Percentiles rank a stretch among this genome's conserved stretches.
Evolutionary conservation across 2,888 invertebrate genomes (phyloP).

Genomic region (Cheilosia impressa): DNA sequence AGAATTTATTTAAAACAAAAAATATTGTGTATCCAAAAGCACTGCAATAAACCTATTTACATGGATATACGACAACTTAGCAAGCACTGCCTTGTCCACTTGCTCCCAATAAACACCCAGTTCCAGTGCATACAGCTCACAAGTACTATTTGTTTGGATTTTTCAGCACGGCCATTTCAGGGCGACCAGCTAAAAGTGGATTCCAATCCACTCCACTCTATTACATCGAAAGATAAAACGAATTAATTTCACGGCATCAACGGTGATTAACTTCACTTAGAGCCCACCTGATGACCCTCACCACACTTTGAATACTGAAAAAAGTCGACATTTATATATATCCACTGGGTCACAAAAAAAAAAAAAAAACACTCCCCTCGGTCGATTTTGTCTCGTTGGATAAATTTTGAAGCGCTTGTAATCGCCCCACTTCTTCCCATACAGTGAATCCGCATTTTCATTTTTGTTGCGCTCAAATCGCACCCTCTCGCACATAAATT

Average conservation of each 20-base stretch:
- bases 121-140: too few relatives aligned
- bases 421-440: constrained; percentile 22
- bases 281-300: constrained; percentile 11
- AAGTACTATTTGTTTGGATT: too few relatives aligned
- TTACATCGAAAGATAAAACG: neutral
- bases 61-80: too few relatives aligned
- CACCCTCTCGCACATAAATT: constrained; percentile 43
- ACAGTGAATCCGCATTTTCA: constrained; percentile 5
- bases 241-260: neutral
- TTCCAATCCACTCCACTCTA: too few relatives aligned
- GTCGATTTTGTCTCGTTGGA: neutral
- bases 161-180: too few relatives aligned
- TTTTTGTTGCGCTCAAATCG: constrained; percentile 21
- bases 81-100: too few relatives aligned
- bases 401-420: constrained; percentile 26
- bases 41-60: too few relatives aligned
- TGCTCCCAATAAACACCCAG: too few relatives aligned
- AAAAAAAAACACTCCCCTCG: neutral
- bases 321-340: constrained; percentile 8
- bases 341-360: neutral
- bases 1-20: too few relatives aligned
- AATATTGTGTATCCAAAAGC: too few relatives aligned
- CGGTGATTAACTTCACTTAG: neutral
- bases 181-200: too few relatives aligned
- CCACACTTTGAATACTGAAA: constrained; percentile 6